phyloP scores from a whole-genome alignment of 2,888 invertebrate genomes.

The Dolichopus griseipennis region DNA sequence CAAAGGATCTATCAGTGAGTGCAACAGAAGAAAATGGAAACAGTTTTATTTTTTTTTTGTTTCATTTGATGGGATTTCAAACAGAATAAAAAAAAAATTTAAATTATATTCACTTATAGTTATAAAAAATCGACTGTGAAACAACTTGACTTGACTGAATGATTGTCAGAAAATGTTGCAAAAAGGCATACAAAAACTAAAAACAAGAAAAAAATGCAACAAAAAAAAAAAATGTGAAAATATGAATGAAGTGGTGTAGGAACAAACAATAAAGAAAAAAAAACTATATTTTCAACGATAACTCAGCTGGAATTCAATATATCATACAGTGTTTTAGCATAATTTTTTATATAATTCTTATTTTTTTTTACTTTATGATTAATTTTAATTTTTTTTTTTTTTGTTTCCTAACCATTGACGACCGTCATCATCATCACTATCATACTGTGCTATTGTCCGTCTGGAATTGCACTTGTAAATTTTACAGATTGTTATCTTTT shows the following conservation, averaged over 20 bases:
- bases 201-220: not conserved
- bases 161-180: not conserved
- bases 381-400: not conserved
- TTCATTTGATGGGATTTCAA: not conserved
- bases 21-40: not conserved
- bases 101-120: not conserved
- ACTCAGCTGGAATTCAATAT: constrained; percentile 3
- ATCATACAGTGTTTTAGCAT: not conserved
- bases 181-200: not conserved
- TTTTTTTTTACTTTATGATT: not conserved
- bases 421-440: not conserved
- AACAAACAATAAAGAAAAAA: not conserved
- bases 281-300: not conserved
- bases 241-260: not conserved
- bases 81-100: not conserved
- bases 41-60: too few species aligned
- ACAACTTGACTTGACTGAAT: not conserved
- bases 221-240: not conserved
- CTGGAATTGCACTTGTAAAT: constrained; percentile 4
- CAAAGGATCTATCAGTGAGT: not conserved
- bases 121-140: not conserved
- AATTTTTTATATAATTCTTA: not conserved
- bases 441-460: constrained; percentile 4
- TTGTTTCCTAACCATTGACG: not conserved
- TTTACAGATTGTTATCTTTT: not conserved